Base-by-base conservation (phyloP, 2,888 invertebrate species). In the Aplocera efformata region DNA sequence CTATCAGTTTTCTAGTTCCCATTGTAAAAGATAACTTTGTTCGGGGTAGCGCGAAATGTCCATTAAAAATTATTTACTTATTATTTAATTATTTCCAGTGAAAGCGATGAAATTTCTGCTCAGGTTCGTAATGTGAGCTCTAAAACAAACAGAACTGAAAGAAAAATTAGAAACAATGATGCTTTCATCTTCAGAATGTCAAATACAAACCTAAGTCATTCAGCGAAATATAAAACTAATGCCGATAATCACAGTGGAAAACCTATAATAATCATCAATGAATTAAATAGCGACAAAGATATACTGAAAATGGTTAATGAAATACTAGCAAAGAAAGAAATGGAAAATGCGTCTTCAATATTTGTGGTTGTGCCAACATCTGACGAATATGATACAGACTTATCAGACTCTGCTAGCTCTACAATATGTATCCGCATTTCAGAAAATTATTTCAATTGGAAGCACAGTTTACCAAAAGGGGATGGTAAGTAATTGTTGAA, bases 321-420 rank as follows among this genome's bases (percentile, higher is more conserved):
- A 42, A 49, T 71, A 6, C 23, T 70, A 1, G 31, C 51, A 7
- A 54, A 50, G 1, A 57, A 58, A 1, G 41, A 56, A 8, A 30
- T 66, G 9, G 36, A 39, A 3, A 50, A 56, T 22, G 38, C 56
- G 1, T 74, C 77, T 0, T 72, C 74, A 3, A 53, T 75, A 13
- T 65, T 66, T 31, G 42, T 78, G 7, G 53, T 75, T 1, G 56
- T 78, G 6, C 58, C 72, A 3, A 59, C 62, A 3, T 56, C 65
- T 1, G 67, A 69, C 21, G 60, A 62, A 17, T 34, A 34, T 28
- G 56, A 56, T 7, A 53, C 52, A 10, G 57, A 55, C n/a, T 35
- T 41, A 23, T 49, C 54, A 5, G 46, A 45, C 7, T 21, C 52
- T 11, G 36, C 17, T 1, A 57, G 56, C 35, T 71, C 70, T 9